Percentiles rank a stretch among this genome's conserved stretches.
Conservation (phyloP, 2,113 vertebrate genomes). For the Datnioides undecimradiatus region DNA sequence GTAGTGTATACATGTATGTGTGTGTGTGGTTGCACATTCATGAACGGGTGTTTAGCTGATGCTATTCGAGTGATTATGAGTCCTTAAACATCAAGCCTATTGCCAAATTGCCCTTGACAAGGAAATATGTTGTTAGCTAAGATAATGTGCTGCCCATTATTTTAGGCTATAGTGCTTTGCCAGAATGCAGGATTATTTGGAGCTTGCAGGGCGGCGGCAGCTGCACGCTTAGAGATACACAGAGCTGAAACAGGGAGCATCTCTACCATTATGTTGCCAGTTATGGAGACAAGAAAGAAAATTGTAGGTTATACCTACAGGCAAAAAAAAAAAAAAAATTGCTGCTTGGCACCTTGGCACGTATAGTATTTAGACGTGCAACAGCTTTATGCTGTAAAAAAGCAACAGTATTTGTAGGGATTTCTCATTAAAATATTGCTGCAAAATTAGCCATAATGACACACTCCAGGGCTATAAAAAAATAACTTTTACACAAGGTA, state of each 20-base stretch:
- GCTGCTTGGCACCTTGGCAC: conserved; percentile 26
- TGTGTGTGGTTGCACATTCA: conserved; percentile 31
- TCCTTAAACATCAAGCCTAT: conserved; percentile 82
- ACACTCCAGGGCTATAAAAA: conserved; percentile 18
- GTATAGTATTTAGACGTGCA: conserved; percentile 55
- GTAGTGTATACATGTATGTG: conserved; percentile 10
- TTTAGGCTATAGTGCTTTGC: conserved; percentile 73
- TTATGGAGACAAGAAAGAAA: conserved; percentile 61
- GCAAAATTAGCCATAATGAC: conserved; percentile 37
- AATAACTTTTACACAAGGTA: conserved; percentile 29
- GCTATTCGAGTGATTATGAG: conserved; percentile 76
- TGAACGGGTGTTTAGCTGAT: conserved; percentile 75
- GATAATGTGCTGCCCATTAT: conserved; percentile 78
- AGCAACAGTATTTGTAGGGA: conserved; percentile 21
- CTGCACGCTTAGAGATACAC: conserved; percentile 78
- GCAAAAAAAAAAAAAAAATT: conserved; percentile 65
- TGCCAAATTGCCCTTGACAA: conserved; percentile 83
- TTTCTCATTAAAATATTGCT: conserved; percentile 32
- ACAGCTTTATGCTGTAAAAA: conserved; percentile 32
- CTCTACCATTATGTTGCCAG: conserved; percentile 72
- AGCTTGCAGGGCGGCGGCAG: conserved; percentile 70
- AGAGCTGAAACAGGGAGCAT: conserved; percentile 63
- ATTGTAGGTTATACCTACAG: conserved; percentile 66
- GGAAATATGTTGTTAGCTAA: conserved; percentile 81
- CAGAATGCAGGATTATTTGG: conserved; percentile 72